Conservation (phyloP, 2,113 vertebrate genomes). For the Plectropomus leopardus region DNA sequence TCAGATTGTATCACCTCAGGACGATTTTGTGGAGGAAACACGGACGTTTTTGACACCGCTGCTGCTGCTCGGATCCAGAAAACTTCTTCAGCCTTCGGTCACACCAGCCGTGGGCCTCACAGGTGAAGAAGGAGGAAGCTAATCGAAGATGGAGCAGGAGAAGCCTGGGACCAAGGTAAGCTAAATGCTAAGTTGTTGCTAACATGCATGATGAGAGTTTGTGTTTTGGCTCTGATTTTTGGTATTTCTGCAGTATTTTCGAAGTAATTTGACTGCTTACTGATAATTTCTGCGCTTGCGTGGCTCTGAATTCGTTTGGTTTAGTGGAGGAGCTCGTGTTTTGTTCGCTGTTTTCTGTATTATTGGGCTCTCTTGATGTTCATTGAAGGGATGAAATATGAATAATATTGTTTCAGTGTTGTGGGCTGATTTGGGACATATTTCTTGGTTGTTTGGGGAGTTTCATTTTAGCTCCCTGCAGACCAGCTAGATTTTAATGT, state of each 20-base stretch:
- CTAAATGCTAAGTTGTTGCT: constrained; percentile 1
- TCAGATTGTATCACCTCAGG: neutral
- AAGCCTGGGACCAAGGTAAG: neutral
- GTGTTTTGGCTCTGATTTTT: neutral
- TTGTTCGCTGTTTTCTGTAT: neutral
- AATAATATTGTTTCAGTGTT: neutral
- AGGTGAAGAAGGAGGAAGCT: neutral
- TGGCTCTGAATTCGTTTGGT: neutral
- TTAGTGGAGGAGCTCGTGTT: neutral
- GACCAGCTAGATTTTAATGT: neutral
- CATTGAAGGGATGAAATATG: neutral
- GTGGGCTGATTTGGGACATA: neutral
- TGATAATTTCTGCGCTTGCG: neutral
- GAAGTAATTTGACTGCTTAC: neutral
- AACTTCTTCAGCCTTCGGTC: neutral
- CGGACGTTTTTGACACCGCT: too few relatives aligned
- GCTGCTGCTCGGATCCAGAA: neutral
- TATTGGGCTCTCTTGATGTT: neutral
- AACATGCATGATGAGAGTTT: neutral
- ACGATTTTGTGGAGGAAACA: neutral
- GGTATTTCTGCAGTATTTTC: neutral
- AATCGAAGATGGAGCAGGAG: neutral
- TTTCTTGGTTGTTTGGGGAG: neutral
- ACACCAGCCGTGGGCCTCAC: neutral
- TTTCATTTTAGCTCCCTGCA: neutral